Conservation (phyloP, 1,140 invertebrate species). For the Macrobrachium rosenbergii region DNA sequence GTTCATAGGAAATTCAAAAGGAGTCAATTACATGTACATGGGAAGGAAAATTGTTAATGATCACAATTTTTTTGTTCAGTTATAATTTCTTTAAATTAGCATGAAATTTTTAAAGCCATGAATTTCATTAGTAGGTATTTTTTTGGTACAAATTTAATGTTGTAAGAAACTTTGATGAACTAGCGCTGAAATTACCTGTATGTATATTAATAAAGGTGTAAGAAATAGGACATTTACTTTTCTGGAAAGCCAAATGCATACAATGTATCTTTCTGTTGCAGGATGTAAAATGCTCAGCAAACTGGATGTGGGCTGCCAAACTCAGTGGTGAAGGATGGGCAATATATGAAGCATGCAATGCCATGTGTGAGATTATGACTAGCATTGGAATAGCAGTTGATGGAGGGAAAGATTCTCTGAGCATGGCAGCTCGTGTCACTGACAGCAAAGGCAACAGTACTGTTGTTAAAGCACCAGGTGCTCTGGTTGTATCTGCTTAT, state of each 20-base stretch:
- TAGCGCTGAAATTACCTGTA: too few relatives aligned
- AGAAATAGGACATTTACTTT: too few relatives aligned
- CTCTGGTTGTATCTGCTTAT: slow-evolving; percentile 94
- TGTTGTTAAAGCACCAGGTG: slow-evolving; percentile 73
- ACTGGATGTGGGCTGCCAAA: slow-evolving; percentile 99
- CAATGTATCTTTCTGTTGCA: slow-evolving; percentile 66
- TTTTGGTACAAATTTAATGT: too few relatives aligned
- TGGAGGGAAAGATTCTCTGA: slow-evolving; percentile 97
- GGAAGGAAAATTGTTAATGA: too few relatives aligned
- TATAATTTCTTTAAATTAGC: too few relatives aligned
- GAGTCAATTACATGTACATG: too few relatives aligned
- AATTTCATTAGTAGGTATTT: too few relatives aligned
- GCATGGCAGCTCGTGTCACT: slow-evolving; percentile 92
- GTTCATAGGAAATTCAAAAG: too few relatives aligned
- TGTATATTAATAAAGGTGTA: background rate
- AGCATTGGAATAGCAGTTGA: slow-evolving; percentile 92
- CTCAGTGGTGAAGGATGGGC: slow-evolving; percentile 89
- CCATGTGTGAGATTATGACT: slow-evolving; percentile 90
- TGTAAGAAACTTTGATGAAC: too few relatives aligned
- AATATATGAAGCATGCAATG: slow-evolving; percentile 87
- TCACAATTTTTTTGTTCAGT: too few relatives aligned
- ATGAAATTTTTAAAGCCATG: too few relatives aligned
- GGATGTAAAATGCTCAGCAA: slow-evolving; percentile 97
- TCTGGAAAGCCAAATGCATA: background rate
- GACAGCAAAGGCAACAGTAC: slow-evolving; percentile 85